phyloP scores from a whole-genome alignment of 2,888 invertebrate genomes.

The Micropterix aruncella region DNA sequence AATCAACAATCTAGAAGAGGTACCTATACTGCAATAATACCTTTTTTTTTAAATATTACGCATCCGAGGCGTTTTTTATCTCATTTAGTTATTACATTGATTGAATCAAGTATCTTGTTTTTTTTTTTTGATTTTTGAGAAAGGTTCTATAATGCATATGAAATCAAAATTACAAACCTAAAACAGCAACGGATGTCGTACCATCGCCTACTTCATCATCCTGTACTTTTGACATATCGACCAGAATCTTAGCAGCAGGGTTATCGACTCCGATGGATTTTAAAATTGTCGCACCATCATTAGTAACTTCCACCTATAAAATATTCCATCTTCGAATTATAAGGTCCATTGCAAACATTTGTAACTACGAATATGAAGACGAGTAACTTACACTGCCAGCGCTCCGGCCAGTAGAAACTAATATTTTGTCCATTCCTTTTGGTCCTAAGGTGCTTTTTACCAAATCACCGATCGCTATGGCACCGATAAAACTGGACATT shows the following conservation, averaged over 20 bases:
- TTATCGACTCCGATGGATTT: conserved; percentile 95
- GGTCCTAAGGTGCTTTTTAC: conserved; percentile 97
- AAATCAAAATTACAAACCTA: too few species aligned
- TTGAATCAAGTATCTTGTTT: too few species aligned
- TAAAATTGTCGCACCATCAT: conserved; percentile 97
- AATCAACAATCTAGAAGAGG: too few species aligned
- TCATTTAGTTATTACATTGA: too few species aligned
- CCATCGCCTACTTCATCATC: conserved; percentile 99
- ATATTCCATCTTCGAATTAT: neutral
- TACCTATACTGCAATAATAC: too few species aligned
- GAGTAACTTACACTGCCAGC: conserved; percentile 45
- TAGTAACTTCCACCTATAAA: conserved; percentile 83
- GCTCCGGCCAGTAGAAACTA: conserved; percentile 67
- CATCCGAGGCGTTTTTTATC: too few species aligned
- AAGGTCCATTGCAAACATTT: too few species aligned
- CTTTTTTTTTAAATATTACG: too few species aligned
- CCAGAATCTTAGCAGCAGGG: conserved; percentile 96
- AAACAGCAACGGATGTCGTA: conserved; percentile 96
- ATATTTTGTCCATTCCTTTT: conserved; percentile 95
- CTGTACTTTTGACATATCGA: conserved; percentile 97
- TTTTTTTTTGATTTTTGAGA: too few species aligned
- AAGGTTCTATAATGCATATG: too few species aligned
- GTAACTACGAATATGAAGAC: too few species aligned
- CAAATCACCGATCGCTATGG: conserved; percentile 96
- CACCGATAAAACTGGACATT: conserved; percentile 94